Evolutionary conservation across 1,140 invertebrate species (phyloP), one percentile per base, ranked within the genome.

Genomic region (Papilio aristodemus): DNA sequence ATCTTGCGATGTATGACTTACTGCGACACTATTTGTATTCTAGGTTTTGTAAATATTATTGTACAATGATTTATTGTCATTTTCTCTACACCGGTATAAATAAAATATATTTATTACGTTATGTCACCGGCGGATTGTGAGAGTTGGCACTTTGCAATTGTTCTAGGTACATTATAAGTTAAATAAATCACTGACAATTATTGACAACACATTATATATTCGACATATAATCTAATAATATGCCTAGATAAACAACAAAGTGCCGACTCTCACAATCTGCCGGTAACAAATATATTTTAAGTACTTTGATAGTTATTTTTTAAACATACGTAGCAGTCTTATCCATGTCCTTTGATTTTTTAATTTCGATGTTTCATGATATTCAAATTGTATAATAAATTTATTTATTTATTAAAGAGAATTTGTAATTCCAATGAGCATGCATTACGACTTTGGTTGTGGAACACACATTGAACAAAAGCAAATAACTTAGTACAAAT

Each of bases 401-500:
- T 1, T 50, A 8, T 19, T 8, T 46, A 17, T 46, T 43, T 9
- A 2, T 3, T 32, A 32, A 32, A 2, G n/a, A n/a, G n/a, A n/a
- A n/a, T 3, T 6, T 32, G 27, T 6, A 32, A 6, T 6, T 32
- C 27, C 27, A 32, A 32, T 32, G 11, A 54, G 9, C 22, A 4
- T 54, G 22, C 17, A 54, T 54, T 54, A 25, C n/a, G 46, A 54
- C 19, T 22, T 25, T 13, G 19, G 19, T 54, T 54, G 9, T 22
- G 46, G 4, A 54, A 54, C 46, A 54, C 46, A 27, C 27, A 62
- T 19, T 39, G 17, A 38, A 50, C 46, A 58, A 62, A 54, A 17
- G 7, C 10, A 22, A 22, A 25, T 25, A 62, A 39, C 9, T 39
- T 38, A 62, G 59, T 62, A 62, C 37, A 62, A 62, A 62, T 22